These are phyloP conservation scores for Melanotus villosus DNA, from an alignment of 2,888 invertebrate genomes.

Conservation along the genomic window DNA sequence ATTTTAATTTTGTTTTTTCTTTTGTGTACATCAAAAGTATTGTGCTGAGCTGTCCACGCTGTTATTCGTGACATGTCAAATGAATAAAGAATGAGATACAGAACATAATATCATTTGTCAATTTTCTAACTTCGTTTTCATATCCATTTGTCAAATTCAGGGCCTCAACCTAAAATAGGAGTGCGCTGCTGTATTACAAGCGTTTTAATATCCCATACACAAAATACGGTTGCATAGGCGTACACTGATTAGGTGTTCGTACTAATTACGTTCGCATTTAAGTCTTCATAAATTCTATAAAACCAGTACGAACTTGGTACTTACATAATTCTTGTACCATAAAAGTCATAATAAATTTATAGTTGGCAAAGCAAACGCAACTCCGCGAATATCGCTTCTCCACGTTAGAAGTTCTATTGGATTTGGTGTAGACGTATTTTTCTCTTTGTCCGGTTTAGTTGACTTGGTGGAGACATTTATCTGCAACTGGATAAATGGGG, in stretches of 20 bases:
- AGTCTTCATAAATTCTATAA: slow-evolving; percentile 19
- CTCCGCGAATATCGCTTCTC: slow-evolving; percentile 48
- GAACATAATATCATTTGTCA: too few relatives aligned
- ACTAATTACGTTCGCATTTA: slow-evolving; percentile 29
- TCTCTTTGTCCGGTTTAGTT: slow-evolving; percentile 59
- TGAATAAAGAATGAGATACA: too few relatives aligned
- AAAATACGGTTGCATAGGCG: too few relatives aligned
- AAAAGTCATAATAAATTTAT: slow-evolving; percentile 55
- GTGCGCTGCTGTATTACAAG: too few relatives aligned
- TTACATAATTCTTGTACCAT: slow-evolving; percentile 41
- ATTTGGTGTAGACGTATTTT: slow-evolving; percentile 61
- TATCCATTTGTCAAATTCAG: background rate
- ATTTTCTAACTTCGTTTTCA: background rate
- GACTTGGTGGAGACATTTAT: slow-evolving; percentile 63
- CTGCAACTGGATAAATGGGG: slow-evolving; percentile 62
- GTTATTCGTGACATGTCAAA: too few relatives aligned
- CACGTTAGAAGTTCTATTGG: slow-evolving; percentile 62
- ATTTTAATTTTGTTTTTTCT: too few relatives aligned
- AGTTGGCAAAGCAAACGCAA: slow-evolving; percentile 51
- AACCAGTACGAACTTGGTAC: slow-evolving; percentile 25
- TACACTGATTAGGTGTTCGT: background rate
- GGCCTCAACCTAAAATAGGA: too few relatives aligned
- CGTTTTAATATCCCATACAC: too few relatives aligned
- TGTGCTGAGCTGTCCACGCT: too few relatives aligned
- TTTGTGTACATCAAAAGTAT: too few relatives aligned